phyloP scores from a whole-genome alignment of 2,113 vertebrate species.

The Trematocara zebra region DNA sequence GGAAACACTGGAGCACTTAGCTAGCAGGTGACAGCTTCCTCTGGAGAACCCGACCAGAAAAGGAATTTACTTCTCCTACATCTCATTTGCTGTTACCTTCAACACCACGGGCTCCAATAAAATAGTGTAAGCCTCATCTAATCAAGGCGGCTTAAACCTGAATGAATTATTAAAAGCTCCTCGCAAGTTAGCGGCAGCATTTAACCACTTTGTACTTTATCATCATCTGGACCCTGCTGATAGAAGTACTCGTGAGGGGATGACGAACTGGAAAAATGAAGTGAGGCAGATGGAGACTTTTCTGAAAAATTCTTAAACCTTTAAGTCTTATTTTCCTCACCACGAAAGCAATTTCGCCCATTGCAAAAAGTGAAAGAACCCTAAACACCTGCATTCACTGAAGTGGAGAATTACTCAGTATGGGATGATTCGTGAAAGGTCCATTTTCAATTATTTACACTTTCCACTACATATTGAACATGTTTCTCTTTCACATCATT shows the following conservation, averaged over 20 bases:
- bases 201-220: slow-evolving; percentile 33
- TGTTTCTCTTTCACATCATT: slow-evolving; percentile 69
- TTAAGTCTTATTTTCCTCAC: not conserved
- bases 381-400: not conserved
- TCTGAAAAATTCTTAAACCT: not conserved
- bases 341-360: not conserved
- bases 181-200: not conserved
- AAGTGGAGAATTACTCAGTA: not conserved
- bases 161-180: slow-evolving; percentile 38
- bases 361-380: not conserved
- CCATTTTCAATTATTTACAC: slow-evolving; percentile 68
- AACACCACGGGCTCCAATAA: not conserved
- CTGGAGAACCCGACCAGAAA: not conserved
- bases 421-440: slow-evolving; percentile 57
- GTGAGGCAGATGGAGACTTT: not conserved
- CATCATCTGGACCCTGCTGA: not conserved
- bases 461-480: slow-evolving; percentile 71
- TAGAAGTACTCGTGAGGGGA: not conserved
- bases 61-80: not conserved
- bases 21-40: not conserved
- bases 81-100: not conserved
- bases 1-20: not conserved
- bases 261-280: not conserved
- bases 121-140: slow-evolving; percentile 6
- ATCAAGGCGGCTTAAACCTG: slow-evolving; percentile 28